phyloP scores from a whole-genome alignment of 1,140 invertebrate species.

The Cardiocondyla obscurior region DNA sequence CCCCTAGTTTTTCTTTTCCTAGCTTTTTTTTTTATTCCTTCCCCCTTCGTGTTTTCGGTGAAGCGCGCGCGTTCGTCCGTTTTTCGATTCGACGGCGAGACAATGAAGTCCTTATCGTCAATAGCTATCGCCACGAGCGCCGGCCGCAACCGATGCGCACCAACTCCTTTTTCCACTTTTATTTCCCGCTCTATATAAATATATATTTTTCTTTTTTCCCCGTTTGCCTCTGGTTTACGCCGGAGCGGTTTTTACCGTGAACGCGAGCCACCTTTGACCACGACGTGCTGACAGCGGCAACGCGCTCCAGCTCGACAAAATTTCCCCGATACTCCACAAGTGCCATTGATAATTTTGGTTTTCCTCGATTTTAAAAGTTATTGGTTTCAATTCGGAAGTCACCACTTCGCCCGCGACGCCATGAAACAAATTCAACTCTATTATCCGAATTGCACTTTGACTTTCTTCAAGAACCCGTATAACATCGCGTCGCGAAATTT shows the following conservation, averaged over 20 bases:
- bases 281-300: slow-evolving; percentile 52
- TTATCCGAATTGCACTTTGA: not conserved
- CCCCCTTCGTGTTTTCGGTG: not conserved
- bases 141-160: slow-evolving; percentile 41
- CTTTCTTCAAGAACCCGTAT: slow-evolving; percentile 7
- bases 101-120: slow-evolving; percentile 72
- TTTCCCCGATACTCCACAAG: not conserved
- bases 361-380: slow-evolving; percentile 14
- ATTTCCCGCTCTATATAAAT: slow-evolving; percentile 47
- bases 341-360: not conserved
- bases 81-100: slow-evolving; percentile 70
- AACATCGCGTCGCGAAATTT: slow-evolving; percentile 20
- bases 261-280: slow-evolving; percentile 54
- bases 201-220: slow-evolving; percentile 49
- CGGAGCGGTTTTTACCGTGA: slow-evolving; percentile 46
- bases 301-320: slow-evolving; percentile 50
- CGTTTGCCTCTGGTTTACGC: slow-evolving; percentile 35
- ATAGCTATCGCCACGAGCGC: slow-evolving; percentile 62
- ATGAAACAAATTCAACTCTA: not conserved
- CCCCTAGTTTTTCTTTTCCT: slow-evolving; percentile 10
- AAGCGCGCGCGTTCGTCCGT: slow-evolving; percentile 29
- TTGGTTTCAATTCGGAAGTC: not conserved
- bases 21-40: not conserved
- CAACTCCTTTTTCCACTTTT: slow-evolving; percentile 62
- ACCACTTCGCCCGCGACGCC: not conserved